Conservation (phyloP, 2,888 invertebrate species). For the Drosophila dives region DNA sequence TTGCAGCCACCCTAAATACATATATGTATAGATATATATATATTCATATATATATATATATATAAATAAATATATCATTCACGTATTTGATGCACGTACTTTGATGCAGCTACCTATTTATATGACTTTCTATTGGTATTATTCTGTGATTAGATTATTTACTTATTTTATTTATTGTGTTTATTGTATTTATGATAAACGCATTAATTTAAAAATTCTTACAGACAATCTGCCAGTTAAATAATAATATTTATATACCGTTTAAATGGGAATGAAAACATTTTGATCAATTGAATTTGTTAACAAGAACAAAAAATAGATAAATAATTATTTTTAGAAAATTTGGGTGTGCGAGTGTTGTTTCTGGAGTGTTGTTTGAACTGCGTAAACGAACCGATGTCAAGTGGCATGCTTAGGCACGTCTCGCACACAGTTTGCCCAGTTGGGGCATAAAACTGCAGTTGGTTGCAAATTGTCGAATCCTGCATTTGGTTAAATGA, state of each 20-base stretch:
- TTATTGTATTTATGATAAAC: background rate
- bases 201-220: background rate
- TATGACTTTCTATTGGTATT: background rate
- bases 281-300: background rate
- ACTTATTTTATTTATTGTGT: no score
- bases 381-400: slow-evolving; percentile 18
- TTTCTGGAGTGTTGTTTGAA: background rate
- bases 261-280: background rate
- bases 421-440: slow-evolving; percentile 23
- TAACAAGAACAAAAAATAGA: background rate
- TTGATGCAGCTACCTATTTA: background rate
- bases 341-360: background rate
- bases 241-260: background rate
- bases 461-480: slow-evolving; percentile 3
- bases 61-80: background rate
- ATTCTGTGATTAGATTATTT: no score
- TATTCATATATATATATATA: no score
- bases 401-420: slow-evolving; percentile 18
- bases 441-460: slow-evolving; percentile 1
- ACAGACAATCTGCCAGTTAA: background rate
- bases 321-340: background rate
- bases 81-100: background rate
- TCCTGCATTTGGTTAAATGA: slow-evolving; percentile 5
- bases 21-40: background rate
- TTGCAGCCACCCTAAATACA: background rate